Percentiles rank a stretch among this genome's conserved stretches.
These are phyloP conservation scores for Gryllus longicercus DNA, from an alignment of 2,888 invertebrate genomes.

Conservation along the genomic window DNA sequence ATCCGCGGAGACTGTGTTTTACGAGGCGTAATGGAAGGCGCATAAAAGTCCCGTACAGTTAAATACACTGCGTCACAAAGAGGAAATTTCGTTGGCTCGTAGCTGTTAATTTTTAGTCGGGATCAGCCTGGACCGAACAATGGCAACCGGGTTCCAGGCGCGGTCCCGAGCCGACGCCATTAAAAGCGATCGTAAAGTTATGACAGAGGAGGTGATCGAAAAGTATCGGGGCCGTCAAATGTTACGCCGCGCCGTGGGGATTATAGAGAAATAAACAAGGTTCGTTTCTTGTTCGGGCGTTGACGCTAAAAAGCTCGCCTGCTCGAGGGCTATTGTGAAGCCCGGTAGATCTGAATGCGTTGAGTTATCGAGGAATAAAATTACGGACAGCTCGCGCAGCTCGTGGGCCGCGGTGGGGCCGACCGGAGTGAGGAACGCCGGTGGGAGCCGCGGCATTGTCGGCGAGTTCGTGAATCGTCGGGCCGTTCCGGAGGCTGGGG, in stretches of 20 bases:
- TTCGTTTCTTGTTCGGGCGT: not conserved
- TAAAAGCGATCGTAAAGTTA: conserved; percentile 3
- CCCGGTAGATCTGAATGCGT: too few relatives aligned
- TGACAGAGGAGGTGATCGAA: not conserved
- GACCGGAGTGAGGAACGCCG: too few relatives aligned
- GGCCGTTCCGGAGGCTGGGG: too few relatives aligned
- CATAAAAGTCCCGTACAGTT: conserved; percentile 9
- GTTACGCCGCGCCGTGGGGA: not conserved
- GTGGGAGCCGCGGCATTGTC: too few relatives aligned
- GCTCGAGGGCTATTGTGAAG: too few relatives aligned
- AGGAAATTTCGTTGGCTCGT: conserved; percentile 6
- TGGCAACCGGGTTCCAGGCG: too few relatives aligned
- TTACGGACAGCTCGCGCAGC: too few relatives aligned
- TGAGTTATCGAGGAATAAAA: too few relatives aligned
- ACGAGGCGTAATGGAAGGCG: not conserved
- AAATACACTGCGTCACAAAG: conserved; percentile 6
- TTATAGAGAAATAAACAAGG: conserved; percentile 2
- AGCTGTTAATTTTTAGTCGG: conserved; percentile 7
- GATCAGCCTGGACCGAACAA: not conserved
- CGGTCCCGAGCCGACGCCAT: not conserved
- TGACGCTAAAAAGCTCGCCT: too few relatives aligned
- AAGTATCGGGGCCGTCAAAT: not conserved
- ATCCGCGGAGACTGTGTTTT: not conserved
- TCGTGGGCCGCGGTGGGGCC: too few relatives aligned
- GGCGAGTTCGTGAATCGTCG: too few relatives aligned